Conservation (phyloP, 2,888 invertebrate species). For the Pilophorus perplexus region DNA sequence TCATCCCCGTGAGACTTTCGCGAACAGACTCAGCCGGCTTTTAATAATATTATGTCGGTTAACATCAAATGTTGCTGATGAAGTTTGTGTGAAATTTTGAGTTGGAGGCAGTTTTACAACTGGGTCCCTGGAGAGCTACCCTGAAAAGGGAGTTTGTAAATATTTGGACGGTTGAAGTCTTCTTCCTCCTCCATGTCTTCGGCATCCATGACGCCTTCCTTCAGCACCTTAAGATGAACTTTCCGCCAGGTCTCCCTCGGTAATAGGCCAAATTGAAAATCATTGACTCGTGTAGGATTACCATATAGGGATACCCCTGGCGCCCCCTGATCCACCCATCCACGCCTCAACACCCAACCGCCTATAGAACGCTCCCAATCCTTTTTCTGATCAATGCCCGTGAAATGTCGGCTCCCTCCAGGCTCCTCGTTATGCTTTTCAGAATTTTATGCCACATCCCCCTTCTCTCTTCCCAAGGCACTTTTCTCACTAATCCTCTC, state of each 20-base stretch:
- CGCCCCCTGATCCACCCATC: neutral
- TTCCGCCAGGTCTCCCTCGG: conserved; percentile 29
- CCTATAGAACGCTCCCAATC: conserved; percentile 32
- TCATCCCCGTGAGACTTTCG: no score
- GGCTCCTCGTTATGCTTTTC: conserved; percentile 20
- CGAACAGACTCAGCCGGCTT: no score
- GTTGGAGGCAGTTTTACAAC: neutral
- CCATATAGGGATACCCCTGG: conserved; percentile 21
- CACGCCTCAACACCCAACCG: no score
- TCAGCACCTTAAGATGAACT: conserved; percentile 37
- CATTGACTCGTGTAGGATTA: conserved; percentile 40
- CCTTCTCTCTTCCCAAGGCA: neutral
- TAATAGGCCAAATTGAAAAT: conserved; percentile 44
- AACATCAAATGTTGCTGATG: no score
- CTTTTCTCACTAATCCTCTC: neutral
- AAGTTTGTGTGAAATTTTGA: neutral
- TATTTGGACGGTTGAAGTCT: neutral
- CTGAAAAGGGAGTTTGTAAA: no score
- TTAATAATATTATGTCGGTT: no score
- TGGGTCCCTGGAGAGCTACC: no score
- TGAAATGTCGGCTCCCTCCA: conserved; percentile 32
- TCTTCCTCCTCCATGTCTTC: no score
- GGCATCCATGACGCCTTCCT: no score
- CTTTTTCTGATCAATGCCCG: conserved; percentile 39
- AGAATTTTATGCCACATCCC: conserved; percentile 21